Base-by-base conservation (phyloP, 2,113 vertebrate species). In the Callorhinus ursinus region DNA sequence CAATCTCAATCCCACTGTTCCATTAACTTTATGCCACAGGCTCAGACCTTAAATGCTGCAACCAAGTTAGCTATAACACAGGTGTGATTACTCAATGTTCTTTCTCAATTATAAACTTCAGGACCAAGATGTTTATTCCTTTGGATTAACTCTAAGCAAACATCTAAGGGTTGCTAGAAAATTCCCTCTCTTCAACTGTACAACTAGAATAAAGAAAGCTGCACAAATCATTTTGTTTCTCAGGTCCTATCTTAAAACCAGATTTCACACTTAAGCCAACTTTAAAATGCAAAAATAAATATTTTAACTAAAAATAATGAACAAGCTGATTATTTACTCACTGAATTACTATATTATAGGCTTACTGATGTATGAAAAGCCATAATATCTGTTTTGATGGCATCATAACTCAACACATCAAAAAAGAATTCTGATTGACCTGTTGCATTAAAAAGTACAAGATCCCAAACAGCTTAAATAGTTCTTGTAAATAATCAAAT, bases 81-180 rank as follows among this genome's bases (percentile, higher is more conserved):
- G 69, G 63, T 96, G 15, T 81, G 84, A 92, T 97, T 96, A 88
- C 90, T 90, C 90, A 95, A 86, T 82, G 82, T 88, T 71, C 81
- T 93, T 94, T 97, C 93, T 97, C 95, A 96, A 89, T 87, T 95
- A 90, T 88, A 96, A 96, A 93, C 74, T 79, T 95, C n/a, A 92
- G 77, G 53, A 97, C 21, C 55, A 72, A 95, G 67, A 82, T 82
- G 67, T 84, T 84, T 94, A 59, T 82, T 93, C 46, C 49, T 88
- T 95, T 88, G 16, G 71, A 95, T 93, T 92, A 97, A 87, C 79
- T 88, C 89, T 92, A 95, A 81, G 49, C 86, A 95, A 97, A 72
- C 72, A 81, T 39, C 77, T 93, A 80, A 88, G 72, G 94, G 46
- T 69, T 95, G 61, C n/a, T 91, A 96, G 81, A 80, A 96, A 97